Evolutionary conservation across 1,140 invertebrate genomes (phyloP).

Genomic region (Caerostris darwini): DNA sequence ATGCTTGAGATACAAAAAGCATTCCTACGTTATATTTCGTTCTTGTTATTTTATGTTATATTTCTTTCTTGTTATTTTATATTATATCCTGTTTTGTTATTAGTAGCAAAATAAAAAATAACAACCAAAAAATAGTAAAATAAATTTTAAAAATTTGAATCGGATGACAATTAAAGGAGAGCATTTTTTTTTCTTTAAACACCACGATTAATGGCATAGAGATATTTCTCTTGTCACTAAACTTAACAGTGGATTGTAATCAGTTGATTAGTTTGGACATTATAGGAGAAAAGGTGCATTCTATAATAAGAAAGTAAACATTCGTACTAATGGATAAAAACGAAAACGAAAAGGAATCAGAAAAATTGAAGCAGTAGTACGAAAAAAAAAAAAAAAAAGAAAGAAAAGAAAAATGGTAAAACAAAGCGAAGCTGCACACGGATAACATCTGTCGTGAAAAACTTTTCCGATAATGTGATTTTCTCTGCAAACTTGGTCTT

Average conservation of each 20-base stretch:
- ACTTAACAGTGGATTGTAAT: neutral
- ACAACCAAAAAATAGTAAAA: too few species aligned
- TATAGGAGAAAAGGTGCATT: neutral
- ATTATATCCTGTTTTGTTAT: too few species aligned
- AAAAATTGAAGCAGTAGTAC: constrained; percentile 1
- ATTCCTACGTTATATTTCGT: too few species aligned
- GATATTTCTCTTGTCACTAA: neutral
- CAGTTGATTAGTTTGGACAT: neutral
- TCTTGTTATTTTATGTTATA: too few species aligned
- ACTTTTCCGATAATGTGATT: constrained; percentile 53
- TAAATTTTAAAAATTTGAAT: too few species aligned
- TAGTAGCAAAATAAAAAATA: too few species aligned
- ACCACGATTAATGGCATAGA: too few species aligned
- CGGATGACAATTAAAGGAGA: too few species aligned
- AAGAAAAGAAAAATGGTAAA: too few species aligned
- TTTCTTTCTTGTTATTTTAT: too few species aligned
- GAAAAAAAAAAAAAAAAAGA: neutral
- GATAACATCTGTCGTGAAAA: constrained; percentile 58
- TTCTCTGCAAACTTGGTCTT: constrained; percentile 15
- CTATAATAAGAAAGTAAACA: constrained; percentile 19
- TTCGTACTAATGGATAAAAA: constrained; percentile 20
- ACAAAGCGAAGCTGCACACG: neutral
- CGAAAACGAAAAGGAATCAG: constrained; percentile 4
- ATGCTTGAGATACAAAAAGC: too few species aligned
- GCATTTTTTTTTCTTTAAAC: too few species aligned